These are phyloP conservation scores for Chaunax sp. DNA, from an alignment of 2,797 vertebrate species.

Conservation along the genomic window DNA sequence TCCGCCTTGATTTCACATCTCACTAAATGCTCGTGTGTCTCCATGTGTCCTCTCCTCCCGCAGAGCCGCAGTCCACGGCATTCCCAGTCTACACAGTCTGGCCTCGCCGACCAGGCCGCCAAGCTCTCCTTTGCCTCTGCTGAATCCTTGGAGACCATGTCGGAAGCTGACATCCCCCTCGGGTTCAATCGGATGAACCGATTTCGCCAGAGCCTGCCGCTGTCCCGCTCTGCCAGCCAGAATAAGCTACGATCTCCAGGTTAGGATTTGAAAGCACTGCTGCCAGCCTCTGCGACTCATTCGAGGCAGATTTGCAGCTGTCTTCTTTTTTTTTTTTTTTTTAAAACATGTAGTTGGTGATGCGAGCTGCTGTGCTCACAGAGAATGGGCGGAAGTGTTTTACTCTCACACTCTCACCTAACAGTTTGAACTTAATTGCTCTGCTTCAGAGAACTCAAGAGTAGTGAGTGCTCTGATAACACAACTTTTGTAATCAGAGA, in stretches of 20 bases:
- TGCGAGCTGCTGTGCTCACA: neutral
- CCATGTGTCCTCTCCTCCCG: constrained; percentile 35
- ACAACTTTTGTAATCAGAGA: too few species aligned
- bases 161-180: constrained; percentile 94
- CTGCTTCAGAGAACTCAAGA: constrained; percentile 1
- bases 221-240: constrained; percentile 97
- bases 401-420: neutral
- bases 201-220: constrained; percentile 95
- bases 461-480: neutral
- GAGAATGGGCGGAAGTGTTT: constrained; percentile 4
- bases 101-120: constrained; percentile 95
- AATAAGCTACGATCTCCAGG: constrained; percentile 97
- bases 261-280: constrained; percentile 68
- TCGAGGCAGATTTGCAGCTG: constrained; percentile 36
- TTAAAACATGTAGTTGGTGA: constrained; percentile 1
- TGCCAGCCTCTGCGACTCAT: too few species aligned
- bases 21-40: constrained; percentile 37
- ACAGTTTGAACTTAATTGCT: constrained; percentile 8
- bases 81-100: constrained; percentile 95
- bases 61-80: constrained; percentile 97
- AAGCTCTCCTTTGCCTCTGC: constrained; percentile 98
- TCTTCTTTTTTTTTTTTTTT: constrained; percentile 16
- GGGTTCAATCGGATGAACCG: constrained; percentile 98
- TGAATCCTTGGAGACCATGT: constrained; percentile 98
- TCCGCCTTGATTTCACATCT: constrained; percentile 52